Evolutionary conservation across 2,888 invertebrate species (phyloP), one percentile per base, ranked within the genome.

Genomic region (Quadroppia sp.): DNA sequence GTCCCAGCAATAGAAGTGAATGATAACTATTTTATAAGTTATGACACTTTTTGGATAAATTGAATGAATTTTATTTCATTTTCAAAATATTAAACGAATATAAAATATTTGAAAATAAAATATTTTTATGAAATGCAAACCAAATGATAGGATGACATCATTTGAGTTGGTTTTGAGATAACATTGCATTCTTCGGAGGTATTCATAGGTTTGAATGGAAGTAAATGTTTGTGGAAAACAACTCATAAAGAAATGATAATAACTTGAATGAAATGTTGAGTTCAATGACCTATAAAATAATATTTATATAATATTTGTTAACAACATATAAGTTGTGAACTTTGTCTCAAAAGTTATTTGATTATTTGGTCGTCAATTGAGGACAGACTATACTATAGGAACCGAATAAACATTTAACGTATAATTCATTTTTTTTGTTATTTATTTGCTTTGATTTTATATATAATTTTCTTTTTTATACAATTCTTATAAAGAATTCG

Each of bases 251-350:
- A 45, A 45, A 2, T 45, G 9, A 45, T 3, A 36, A 36, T 36
- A 36, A 7, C 36, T 36, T 13, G 13, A 40, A 45, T 11, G n/a
- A 45, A 45, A 11, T 45, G 9, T 45, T 45, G 45, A 15, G 56
- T 59, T 59, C 56, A 28, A 25, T 59, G 30, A 59, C 56, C 56
- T 28, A 30, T 59, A 28, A 59, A 59, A 25, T 59, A 59, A 59
- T 59, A 36, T 7, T 36, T 36, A n/a, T n/a, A n/a, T n/a, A n/a
- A n/a, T n/a, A 53, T 53, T 53, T 53, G 53, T 53, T 20, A 23
- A 13, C 53, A 53, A 13, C 25, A 23, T 28, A 25, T 59, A 59
- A 28, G 56, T 59, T 59, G 28, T 59, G 56, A 59, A 25, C 56
- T 15, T 15, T 59, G 11, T 25, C 30, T 30, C 13, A 53, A 25